phyloP scores from a whole-genome alignment of 2,888 invertebrate species.

The Drosophila prolongata region DNA sequence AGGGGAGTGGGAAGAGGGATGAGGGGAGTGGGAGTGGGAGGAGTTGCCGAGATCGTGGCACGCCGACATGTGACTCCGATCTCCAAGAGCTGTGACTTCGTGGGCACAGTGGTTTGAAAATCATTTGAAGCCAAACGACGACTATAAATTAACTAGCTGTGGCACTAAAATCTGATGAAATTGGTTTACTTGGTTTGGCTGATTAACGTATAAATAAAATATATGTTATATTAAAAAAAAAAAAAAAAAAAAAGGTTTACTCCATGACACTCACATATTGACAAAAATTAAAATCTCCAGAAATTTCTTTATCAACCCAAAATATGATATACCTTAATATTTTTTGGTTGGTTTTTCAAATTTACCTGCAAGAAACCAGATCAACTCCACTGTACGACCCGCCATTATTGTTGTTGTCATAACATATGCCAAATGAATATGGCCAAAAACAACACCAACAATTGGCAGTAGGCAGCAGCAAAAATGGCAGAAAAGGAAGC shows the following conservation, averaged over 20 bases:
- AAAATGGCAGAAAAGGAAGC: conserved; percentile 3
- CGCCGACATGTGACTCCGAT: conserved; percentile 61
- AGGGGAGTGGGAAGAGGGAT: neutral
- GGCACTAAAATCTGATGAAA: neutral
- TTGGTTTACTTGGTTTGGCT: too few species aligned
- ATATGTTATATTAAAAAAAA: too few species aligned
- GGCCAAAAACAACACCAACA: conserved; percentile 8
- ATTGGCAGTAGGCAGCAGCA: conserved; percentile 3
- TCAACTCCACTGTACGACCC: neutral
- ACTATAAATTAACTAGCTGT: neutral
- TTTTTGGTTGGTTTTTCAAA: too few species aligned
- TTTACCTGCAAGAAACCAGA: neutral
- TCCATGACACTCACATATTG: too few species aligned
- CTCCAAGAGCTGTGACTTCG: conserved; percentile 1
- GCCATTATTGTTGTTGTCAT: conserved; percentile 1
- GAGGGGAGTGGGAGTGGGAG: conserved; percentile 5
- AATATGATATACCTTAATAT: too few species aligned
- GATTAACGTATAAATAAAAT: too few species aligned
- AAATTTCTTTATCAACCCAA: too few species aligned
- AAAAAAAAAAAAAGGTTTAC: too few species aligned
- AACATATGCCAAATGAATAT: conserved; percentile 6
- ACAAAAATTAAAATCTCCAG: too few species aligned
- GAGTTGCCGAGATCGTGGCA: conserved; percentile 56
- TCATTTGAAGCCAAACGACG: neutral
- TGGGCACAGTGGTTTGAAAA: neutral